Evolutionary conservation across 53 echinoderm and acorn worm genomes (phyloP).

Genomic region (Actinopyga echinites): DNA sequence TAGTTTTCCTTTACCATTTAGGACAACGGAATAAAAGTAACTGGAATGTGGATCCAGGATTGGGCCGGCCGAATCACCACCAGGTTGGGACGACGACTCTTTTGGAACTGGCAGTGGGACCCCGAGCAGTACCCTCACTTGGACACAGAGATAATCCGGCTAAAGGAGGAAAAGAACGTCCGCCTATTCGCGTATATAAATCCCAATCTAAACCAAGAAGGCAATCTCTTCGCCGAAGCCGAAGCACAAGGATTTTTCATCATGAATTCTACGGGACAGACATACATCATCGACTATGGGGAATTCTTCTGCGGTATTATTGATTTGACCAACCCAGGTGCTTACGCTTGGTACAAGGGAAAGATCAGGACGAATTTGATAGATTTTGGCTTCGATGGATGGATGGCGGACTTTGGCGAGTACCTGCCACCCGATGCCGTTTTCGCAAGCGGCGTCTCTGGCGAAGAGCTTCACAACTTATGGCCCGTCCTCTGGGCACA

Average conservation of each 20-base stretch:
- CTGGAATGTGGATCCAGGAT: constrained; percentile 94
- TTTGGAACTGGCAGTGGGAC: constrained; percentile 99
- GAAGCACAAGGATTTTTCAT: constrained; percentile 64
- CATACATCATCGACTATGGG: constrained; percentile 85
- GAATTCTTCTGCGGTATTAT: constrained; percentile 95
- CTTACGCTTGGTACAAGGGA: constrained; percentile 84
- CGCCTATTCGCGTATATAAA: constrained; percentile 79
- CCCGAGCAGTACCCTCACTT: constrained; percentile 85
- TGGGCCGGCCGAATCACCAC: constrained; percentile 93
- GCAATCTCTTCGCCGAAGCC: constrained; percentile 76
- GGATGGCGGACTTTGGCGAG: constrained; percentile 99
- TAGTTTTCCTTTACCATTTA: constrained; percentile 19
- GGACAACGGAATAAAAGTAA: constrained; percentile 69
- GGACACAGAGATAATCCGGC: constrained; percentile 66
- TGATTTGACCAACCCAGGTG: constrained; percentile 86
- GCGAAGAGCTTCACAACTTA: constrained; percentile 73
- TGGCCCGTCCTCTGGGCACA: constrained; percentile 97
- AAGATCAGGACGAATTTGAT: constrained; percentile 81
- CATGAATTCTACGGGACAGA: constrained; percentile 64
- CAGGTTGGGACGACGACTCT: constrained; percentile 82
- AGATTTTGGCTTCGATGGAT: constrained; percentile 88
- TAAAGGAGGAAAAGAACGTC: constrained; percentile 61
- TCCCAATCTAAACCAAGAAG: constrained; percentile 85
- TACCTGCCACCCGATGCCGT: constrained; percentile 92
- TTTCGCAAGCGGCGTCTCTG: constrained; percentile 70